Evolutionary conservation across 2,113 vertebrate species (phyloP).

Genomic region (Axis porcinus): DNA sequence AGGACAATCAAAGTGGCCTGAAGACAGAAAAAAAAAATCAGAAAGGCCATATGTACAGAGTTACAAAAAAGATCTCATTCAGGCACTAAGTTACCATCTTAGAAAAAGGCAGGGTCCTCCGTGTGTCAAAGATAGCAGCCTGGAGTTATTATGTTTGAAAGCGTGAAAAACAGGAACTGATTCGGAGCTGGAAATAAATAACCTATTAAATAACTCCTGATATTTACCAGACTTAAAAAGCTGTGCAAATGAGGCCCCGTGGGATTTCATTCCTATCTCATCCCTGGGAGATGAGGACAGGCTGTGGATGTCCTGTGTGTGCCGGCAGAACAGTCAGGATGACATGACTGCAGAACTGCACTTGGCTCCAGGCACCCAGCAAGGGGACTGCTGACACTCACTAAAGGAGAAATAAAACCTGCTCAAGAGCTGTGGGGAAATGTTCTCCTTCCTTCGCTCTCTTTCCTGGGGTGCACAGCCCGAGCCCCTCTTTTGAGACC

Average conservation of each 20-base stretch:
- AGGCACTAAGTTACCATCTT: rapidly evolving
- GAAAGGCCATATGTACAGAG: not conserved
- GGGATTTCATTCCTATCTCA: not conserved
- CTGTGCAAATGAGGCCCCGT: not conserved
- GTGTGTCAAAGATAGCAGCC: not conserved
- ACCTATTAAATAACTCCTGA: not conserved
- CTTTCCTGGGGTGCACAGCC: not conserved
- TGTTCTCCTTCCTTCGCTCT: not conserved
- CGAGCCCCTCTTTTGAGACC: rapidly evolving
- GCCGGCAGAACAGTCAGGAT: rapidly evolving
- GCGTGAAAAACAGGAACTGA: not conserved
- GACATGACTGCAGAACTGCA: not conserved
- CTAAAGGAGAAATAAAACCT: not conserved
- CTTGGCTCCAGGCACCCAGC: not conserved
- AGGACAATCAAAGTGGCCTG: slow-evolving; percentile 51
- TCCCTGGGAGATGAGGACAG: not conserved
- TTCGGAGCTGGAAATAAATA: not conserved
- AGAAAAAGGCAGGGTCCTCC: not conserved
- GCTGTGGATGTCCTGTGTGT: rapidly evolving
- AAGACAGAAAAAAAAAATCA: not conserved
- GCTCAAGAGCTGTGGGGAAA: not conserved
- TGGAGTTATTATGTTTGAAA: not conserved
- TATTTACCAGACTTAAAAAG: not conserved
- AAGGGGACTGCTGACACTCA: rapidly evolving
- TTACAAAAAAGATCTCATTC: not conserved